Evolutionary conservation across 2,888 invertebrate species (phyloP).

Genomic region (Agonopterix subpropinquella): DNA sequence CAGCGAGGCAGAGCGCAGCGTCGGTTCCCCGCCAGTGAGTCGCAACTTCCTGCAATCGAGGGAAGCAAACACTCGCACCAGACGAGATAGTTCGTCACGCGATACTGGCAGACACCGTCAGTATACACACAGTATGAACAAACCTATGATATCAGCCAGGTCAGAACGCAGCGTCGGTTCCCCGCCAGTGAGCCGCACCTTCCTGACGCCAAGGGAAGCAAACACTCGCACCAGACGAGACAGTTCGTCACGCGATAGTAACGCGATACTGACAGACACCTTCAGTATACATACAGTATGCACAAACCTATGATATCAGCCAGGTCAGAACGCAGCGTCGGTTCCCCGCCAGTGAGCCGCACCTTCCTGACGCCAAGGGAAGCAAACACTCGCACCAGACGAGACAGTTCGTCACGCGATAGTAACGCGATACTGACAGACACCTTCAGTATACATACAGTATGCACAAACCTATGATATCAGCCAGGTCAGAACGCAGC

Average conservation of each 20-base stretch:
- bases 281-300: slow-evolving; percentile 74
- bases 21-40: slow-evolving; percentile 97
- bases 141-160: too few species aligned
- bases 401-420: slow-evolving; percentile 88
- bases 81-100: slow-evolving; percentile 85
- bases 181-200: slow-evolving; percentile 97
- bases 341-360: slow-evolving; percentile 97
- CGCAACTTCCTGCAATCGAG: slow-evolving; percentile 95
- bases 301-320: slow-evolving; percentile 85
- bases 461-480: slow-evolving; percentile 82
- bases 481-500: slow-evolving; percentile 88
- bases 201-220: slow-evolving; percentile 91
- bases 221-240: slow-evolving; percentile 86
- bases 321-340: slow-evolving; percentile 91
- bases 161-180: slow-evolving; percentile 86
- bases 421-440: slow-evolving; percentile 76
- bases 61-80: slow-evolving; percentile 89
- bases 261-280: slow-evolving; percentile 79
- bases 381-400: slow-evolving; percentile 88
- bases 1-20: too few species aligned
- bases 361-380: slow-evolving; percentile 93
- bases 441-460: slow-evolving; percentile 81
- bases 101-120: too few species aligned
- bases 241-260: slow-evolving; percentile 88
- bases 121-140: too few species aligned